Conservation (phyloP, 2,888 invertebrate species). For the Sturmia bella region DNA sequence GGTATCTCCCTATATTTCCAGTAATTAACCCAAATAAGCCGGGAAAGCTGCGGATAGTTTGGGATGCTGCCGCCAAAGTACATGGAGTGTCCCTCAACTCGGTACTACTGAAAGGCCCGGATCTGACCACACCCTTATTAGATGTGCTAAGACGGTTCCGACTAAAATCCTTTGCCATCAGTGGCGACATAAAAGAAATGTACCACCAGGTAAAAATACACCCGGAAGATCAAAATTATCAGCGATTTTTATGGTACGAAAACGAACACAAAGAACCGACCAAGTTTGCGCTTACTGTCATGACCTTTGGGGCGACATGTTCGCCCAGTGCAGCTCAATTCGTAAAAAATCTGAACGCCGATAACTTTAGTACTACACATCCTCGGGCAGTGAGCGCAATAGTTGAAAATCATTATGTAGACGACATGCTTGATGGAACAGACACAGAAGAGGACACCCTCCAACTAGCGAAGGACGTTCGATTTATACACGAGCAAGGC, state of each 20-base stretch:
- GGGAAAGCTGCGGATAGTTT: conserved; percentile 73
- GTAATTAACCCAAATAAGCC: conserved; percentile 72
- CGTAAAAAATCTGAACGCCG: conserved; percentile 55
- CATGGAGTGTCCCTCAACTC: conserved; percentile 74
- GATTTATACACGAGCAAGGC: too few species aligned
- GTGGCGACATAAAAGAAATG: conserved; percentile 66
- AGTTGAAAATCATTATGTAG: conserved; percentile 57
- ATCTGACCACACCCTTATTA: conserved; percentile 74
- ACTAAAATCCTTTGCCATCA: conserved; percentile 75
- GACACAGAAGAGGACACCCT: conserved; percentile 67
- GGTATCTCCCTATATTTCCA: conserved; percentile 73
- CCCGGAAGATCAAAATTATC: conserved; percentile 41
- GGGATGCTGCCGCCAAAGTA: conserved; percentile 75
- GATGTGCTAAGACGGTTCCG: conserved; percentile 78
- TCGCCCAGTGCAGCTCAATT: conserved; percentile 70
- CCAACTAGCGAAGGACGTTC: conserved; percentile 44
- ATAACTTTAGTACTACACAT: conserved; percentile 23
- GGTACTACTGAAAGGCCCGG: conserved; percentile 75
- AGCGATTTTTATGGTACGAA: conserved; percentile 46
- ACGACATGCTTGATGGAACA: conserved; percentile 71
- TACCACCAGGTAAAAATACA: conserved; percentile 58
- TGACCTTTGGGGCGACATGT: conserved; percentile 38
- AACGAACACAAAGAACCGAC: conserved; percentile 36
- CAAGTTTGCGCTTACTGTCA: background rate
- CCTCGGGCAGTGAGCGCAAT: conserved; percentile 52